A percentile compares a stretch with the other conserved stretches of the same genome.
Evolutionary conservation across 2,113 vertebrate species (phyloP).

Genomic region (Actenoides lindsayi): DNA sequence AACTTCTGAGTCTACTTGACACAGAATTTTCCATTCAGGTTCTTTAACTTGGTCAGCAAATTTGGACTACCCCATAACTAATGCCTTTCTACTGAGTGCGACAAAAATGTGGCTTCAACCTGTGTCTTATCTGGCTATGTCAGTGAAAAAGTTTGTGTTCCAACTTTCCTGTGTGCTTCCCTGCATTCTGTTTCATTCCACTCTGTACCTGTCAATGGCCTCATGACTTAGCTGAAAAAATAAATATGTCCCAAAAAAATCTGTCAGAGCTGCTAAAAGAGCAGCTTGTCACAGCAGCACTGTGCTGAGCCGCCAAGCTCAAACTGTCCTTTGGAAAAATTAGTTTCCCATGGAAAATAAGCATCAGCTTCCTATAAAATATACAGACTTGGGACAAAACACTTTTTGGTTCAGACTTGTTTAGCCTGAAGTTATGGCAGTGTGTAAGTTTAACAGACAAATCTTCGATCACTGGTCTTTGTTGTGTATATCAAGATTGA

Average conservation of each 20-base stretch:
- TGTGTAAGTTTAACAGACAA: not conserved
- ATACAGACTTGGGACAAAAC: slow-evolving; percentile 47
- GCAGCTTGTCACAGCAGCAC: slow-evolving; percentile 41
- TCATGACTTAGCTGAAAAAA: slow-evolving; percentile 51
- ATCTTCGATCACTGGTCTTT: not conserved
- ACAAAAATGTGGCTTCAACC: not conserved
- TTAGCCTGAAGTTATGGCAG: slow-evolving; percentile 61
- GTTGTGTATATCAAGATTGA: not conserved
- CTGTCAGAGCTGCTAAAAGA: slow-evolving; percentile 8
- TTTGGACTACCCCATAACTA: not conserved
- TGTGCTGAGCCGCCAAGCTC: not conserved
- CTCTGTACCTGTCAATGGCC: not conserved
- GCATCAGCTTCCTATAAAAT: slow-evolving; percentile 50
- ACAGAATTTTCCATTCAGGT: not conserved
- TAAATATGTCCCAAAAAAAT: slow-evolving; percentile 36
- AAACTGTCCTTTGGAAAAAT: slow-evolving; percentile 54
- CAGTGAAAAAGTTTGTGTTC: not conserved
- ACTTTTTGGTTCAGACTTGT: slow-evolving; percentile 49
- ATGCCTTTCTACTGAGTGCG: not conserved
- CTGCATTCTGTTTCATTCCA: slow-evolving; percentile 20
- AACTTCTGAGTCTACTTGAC: not conserved
- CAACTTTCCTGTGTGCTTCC: not conserved
- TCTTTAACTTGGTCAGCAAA: not conserved
- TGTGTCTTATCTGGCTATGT: not conserved
- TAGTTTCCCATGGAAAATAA: slow-evolving; percentile 62